Conservation (phyloP, 2,888 invertebrate species). For the Glaucopsyche alexis region DNA sequence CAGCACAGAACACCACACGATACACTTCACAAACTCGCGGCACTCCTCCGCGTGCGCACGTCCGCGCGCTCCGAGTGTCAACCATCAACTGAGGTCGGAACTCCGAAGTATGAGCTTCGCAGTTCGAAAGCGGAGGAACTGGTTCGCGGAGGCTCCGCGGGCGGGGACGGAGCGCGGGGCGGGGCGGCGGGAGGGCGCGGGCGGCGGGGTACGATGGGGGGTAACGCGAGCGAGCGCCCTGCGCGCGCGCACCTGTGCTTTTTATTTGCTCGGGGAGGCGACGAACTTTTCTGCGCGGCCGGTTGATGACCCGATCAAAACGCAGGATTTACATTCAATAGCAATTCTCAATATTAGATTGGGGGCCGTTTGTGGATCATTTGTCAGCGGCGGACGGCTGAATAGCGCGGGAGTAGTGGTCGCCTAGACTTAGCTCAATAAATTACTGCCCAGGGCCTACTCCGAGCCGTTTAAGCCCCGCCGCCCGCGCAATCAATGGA, state of each 20-base stretch:
- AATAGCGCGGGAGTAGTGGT: background rate
- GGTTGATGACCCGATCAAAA: slow-evolving; percentile 64
- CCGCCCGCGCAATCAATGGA: background rate
- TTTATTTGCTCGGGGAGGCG: slow-evolving; percentile 58
- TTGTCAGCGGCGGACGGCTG: slow-evolving; percentile 22
- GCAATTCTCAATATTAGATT: slow-evolving; percentile 29
- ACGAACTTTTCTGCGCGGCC: slow-evolving; percentile 64
- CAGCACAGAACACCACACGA: slow-evolving; percentile 33
- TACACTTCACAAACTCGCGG: slow-evolving; percentile 35
- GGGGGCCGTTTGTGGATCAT: slow-evolving; percentile 10
- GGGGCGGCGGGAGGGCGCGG: background rate
- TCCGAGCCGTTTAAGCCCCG: background rate
- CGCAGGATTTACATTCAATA: slow-evolving; percentile 42
- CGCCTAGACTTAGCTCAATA: background rate
- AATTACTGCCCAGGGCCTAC: background rate
- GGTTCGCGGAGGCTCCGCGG: slow-evolving; percentile 23
- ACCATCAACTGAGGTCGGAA: slow-evolving; percentile 33
- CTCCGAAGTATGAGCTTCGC: background rate
- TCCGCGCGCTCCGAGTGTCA: slow-evolving; percentile 29
- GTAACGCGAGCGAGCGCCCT: slow-evolving; percentile 40
- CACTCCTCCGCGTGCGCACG: slow-evolving; percentile 30
- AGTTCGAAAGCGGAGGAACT: slow-evolving; percentile 28
- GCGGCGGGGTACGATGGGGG: background rate
- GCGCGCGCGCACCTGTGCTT: slow-evolving; percentile 72
- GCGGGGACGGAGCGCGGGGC: background rate